Base-by-base conservation (phyloP, 1,140 invertebrate genomes). In the Diuraphis noxia region DNA sequence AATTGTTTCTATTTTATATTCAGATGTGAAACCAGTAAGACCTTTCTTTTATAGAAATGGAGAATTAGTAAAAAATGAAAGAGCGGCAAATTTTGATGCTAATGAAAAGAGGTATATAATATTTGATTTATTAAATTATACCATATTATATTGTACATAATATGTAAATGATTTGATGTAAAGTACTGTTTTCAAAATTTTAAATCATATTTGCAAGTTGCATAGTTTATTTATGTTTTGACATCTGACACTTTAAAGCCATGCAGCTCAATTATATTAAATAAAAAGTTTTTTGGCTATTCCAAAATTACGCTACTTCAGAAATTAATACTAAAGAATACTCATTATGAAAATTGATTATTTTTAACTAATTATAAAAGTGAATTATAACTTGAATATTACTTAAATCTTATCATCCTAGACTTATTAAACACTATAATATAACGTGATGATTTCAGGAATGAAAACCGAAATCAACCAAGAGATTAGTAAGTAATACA, bases 11-110 rank as follows among this genome's bases (percentile, higher is more conserved):
- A n/a, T 17, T 72, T 72, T 72, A 46, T 85, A 34, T 94, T 56
- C 82, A 95, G 95, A 95, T 93, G 95, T 95, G 13, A 95, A 95
- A 93, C 94, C 95, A 93, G 95, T 95, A 43, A 94, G 94, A 92
- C 94, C 94, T 89, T 94, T 94, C 92, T 93, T 93, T 92, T 93
- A 93, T 81, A 92, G 93, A 36, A 56, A 91, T 52, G 93, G 92
- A 77, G 92, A 91, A 38, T 92, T 92, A 56, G 92, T 92, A 52
- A 89, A 92, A 90, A 92, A 92, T 88, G 93, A 93, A 92, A 92
- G 92, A 88, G 93, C 93, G 19, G 92, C 92, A 49, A 92, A 93
- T 88, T 92, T 79, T 72, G 34, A 92, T 43, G 92, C 92, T 52
- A 92, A 91, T 84, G 77, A 84, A 23, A 91, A 84, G 52, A 91